Base-by-base conservation (phyloP, 2,797 vertebrate genomes). In the Sebastolobus altivelis region DNA sequence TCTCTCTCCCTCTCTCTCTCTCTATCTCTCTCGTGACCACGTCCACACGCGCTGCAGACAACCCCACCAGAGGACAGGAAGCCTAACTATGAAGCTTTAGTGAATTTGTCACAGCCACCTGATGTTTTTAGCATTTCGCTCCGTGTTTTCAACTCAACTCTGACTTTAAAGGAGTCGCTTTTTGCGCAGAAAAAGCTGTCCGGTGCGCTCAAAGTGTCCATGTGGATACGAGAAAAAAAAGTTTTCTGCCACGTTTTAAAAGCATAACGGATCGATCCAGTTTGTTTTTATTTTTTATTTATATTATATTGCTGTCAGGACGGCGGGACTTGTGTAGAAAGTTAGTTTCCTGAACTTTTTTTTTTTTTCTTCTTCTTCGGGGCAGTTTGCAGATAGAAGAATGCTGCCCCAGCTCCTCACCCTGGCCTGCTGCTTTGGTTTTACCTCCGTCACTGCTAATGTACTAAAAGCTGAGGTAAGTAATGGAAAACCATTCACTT, bases 381-480 rank as follows among this genome's bases (percentile, higher is more conserved):
- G 72, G 80, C 74, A 73, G 65, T 83, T 55, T 73, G 76, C 73
- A 87, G 76, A 78, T 8, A 55, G 56, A 79, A 93, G 80, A 91
- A 96, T 96, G 95, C 85, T 94, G 81, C 87, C 83, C 83, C 92
- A 84, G 82, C 83, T 95, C 66, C 70, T 96, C 84, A 75, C 87
- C 65, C 82, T 96, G 90, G 89, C 90, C 75, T 95, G 83, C 82
- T 94, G 89, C 92, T 82, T 83, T 20, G 84, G 83, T 43, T 73
- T 87, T 33, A 79, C 82, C 88, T 90, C 90, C 18, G 91, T 93
- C 74, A 61, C 87, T 70, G 93, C 93, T 54, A 80, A 95, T 60
- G 84, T 94, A 4, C 77, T 95, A 10, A 81, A 90, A 92, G 87
- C 95, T 6, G 93, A 96, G 94, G 95, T 96, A 73, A 92, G 94